Percentiles rank a stretch among this genome's conserved stretches.
Conservation (phyloP, 2,888 invertebrate species). For the Iphiclides podalirius region DNA sequence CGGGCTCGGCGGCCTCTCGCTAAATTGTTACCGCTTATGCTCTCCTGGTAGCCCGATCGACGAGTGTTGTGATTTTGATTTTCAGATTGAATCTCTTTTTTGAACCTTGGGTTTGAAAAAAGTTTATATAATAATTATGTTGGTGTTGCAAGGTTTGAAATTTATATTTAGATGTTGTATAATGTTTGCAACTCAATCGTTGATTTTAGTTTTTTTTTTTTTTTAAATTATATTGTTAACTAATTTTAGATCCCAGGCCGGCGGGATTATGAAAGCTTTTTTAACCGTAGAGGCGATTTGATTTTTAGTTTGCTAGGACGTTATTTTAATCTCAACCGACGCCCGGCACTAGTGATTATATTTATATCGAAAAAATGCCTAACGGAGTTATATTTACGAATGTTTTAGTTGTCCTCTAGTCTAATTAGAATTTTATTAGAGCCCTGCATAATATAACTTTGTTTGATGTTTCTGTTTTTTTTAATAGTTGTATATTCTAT, state of each 20-base stretch:
- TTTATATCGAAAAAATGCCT: conserved; percentile 13
- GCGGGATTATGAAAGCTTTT: conserved; percentile 32
- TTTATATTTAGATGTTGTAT: no score
- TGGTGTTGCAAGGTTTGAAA: no score
- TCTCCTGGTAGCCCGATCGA: no score
- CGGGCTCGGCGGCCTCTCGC: no score
- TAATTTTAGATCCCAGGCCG: conserved; percentile 19
- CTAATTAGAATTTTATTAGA: conserved; percentile 58
- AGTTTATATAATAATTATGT: no score
- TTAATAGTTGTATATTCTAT: conserved; percentile 52
- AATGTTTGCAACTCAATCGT: no score
- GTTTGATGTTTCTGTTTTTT: conserved; percentile 37
- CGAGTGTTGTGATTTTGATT: no score
- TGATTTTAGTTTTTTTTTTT: no score
- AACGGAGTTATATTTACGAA: conserved; percentile 57
- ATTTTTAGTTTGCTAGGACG: conserved; percentile 25
- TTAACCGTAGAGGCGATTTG: conserved; percentile 37
- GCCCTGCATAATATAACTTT: conserved; percentile 33
- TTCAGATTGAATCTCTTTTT: no score
- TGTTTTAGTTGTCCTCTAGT: conserved; percentile 73
- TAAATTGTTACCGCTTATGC: no score
- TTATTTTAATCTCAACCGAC: conserved; percentile 16
- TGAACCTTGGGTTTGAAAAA: no score
- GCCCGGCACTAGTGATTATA: conserved; percentile 41
- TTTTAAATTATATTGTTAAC: conserved; percentile 11